Base-by-base conservation (phyloP, 2,797 vertebrate genomes). In the Arremon aurantiirostris region DNA sequence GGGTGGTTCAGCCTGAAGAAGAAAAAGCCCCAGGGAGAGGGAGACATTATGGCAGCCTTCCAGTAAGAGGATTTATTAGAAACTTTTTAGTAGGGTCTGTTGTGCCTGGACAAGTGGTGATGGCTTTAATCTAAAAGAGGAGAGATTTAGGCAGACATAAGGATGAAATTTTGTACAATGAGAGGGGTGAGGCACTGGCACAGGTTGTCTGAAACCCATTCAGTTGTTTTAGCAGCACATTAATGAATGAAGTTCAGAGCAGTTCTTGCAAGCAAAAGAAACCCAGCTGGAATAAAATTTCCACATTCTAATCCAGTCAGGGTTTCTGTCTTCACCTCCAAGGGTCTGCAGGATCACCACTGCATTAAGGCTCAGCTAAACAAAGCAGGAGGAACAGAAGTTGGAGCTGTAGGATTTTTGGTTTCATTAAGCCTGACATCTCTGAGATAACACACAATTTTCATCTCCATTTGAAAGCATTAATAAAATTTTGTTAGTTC, bases 401-500 rank as follows among this genome's bases (percentile, higher is more conserved):
- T 14, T 82, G 83, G 64, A 93, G 60, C 83, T 14, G 56, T 8
- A 71, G 68, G 86, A 89, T 73, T 87, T 91, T 46, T 42, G 30
- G 64, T 87, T 92, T 93, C 81, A 73, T 77, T n/a, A 70, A 87
- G 42, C 70, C 71, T 82, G 83, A 72, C 75, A 61, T 55, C 72
- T 73, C 79, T 10, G 26, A 78, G 80, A 66, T 82, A 94, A 70
- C 41, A 11, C 75, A 68, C 57, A 24, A 73, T 73, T 89, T 95
- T 82, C 78, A 82, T 90, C 63, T 89, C 81, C 52, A 32, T 93
- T 68, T 84, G 78, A 90, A 93, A 90, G 56, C 52, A 55, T 70
- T 84, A 86, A 84, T 70, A 77, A 80, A 82, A 93, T 55, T 39
- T 23, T 50, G 75, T 94, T 78, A 89, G 86, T 84, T 95, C 90